phyloP scores from a whole-genome alignment of 2,113 vertebrate species.

The Actinemys pallida region DNA sequence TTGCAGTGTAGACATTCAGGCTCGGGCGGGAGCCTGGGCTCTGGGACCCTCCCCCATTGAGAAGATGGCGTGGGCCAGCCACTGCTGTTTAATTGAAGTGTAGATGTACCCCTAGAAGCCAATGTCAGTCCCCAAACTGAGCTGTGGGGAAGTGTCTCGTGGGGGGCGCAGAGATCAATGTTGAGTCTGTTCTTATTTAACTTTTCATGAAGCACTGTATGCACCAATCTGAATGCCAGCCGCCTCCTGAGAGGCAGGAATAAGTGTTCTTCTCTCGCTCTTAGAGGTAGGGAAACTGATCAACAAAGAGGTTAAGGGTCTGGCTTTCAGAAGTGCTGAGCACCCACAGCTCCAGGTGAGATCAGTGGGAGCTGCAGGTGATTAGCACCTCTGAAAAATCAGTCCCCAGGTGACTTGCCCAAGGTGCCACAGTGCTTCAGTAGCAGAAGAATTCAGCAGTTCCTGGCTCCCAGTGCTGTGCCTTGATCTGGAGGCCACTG shows the following conservation, averaged over 20 bases:
- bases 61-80: not conserved
- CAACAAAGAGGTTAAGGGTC: not conserved
- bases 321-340: not conserved
- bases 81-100: not conserved
- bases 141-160: not conserved
- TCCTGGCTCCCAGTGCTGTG: not conserved
- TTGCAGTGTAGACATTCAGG: not conserved
- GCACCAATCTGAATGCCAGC: not conserved
- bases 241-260: not conserved
- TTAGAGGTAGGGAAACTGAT: not conserved
- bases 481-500: not conserved
- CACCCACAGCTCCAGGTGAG: fast-evolving
- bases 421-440: not conserved
- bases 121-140: not conserved
- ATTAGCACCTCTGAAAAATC: not conserved
- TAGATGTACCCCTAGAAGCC: fast-evolving
- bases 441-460: not conserved
- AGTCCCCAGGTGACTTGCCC: slow-evolving; percentile 8
- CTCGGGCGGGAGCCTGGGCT: not conserved
- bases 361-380: not conserved
- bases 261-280: not conserved
- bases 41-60: not conserved
- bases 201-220: not conserved
- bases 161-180: not conserved
- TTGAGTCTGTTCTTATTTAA: not conserved